Base-by-base conservation (phyloP, 2,797 vertebrate genomes). In the Xyrichtys novacula region DNA sequence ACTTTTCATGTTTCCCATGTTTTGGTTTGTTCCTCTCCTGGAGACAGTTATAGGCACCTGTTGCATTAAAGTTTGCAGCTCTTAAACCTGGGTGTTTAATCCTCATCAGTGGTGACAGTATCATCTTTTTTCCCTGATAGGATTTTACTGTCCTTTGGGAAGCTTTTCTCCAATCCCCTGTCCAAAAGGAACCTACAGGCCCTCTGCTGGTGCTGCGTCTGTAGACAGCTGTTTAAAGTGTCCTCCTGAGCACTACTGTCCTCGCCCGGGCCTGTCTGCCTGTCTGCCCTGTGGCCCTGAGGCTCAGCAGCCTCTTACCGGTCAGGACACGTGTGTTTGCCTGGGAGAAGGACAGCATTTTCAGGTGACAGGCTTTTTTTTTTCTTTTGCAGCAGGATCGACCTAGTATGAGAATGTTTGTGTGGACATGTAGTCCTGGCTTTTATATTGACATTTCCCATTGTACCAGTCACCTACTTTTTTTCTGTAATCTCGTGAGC, bases 221-320 rank as follows among this genome's bases (percentile, higher is more conserved):
- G 3, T 79, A 0, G 68, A 70, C 12, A 43, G 25, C 57, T 98
- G 97, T 83, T 57, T 90, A 29, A 83, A 70, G 4, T 98, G 96
- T 83, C 96, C 96, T 1, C 76, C 71, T 31, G 85, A 91, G 23
- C 94, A 96, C 87, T 98, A 96, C 76, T 96, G 93, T 46, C 91
- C 92, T 12, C 77, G 86, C 76, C 80, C 90, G 0, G 95, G 92
- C 14, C 91, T 96, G 65, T 23, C 74, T 3, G 87, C 91, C 1
- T 92, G 94, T 0, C 70, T 95, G 5, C 90, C 95, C 0, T 98
- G 96, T 17, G 97, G 96, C 19, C 85, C 92, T 0, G 71, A 78
- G 60, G 96, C 96, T 12, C 83, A 25, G 7, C 97, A 98, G 84
- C 94, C 91, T 1, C 83, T 90, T 0, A 76, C 94, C 32, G 96